Conservation (phyloP, 2,888 invertebrate species). For the Mylabris sibirica region DNA sequence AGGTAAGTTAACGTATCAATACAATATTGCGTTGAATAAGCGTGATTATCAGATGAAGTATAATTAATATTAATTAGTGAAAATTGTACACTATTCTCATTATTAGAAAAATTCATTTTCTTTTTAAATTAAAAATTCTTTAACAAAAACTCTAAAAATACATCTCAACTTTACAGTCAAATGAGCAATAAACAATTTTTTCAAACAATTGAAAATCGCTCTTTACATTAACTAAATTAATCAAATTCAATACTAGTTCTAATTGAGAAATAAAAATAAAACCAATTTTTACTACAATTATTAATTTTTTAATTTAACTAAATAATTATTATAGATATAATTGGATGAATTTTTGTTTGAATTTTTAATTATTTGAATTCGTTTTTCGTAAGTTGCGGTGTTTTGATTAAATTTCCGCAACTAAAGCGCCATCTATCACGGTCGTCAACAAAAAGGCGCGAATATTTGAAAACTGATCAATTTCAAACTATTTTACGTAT, state of each 20-base stretch:
- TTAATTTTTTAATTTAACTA: neutral
- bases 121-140: neutral
- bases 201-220: slow-evolving; percentile 3
- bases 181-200: neutral
- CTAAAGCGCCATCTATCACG: neutral
- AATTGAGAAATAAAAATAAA: neutral
- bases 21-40: slow-evolving; percentile 49
- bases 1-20: slow-evolving; percentile 50
- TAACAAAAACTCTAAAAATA: neutral
- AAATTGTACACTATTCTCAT: neutral
- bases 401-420: neutral
- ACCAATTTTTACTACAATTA: neutral
- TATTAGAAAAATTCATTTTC: neutral
- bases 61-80: neutral
- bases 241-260: neutral
- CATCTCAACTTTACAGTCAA: neutral
- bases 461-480: neutral
- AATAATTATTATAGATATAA: neutral
- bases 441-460: neutral
- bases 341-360: neutral
- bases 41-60: slow-evolving; percentile 23
- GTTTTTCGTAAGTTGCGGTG: neutral
- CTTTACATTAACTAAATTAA: neutral
- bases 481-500: too few species aligned
- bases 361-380: neutral